Base-by-base conservation (phyloP, 2,113 vertebrate genomes). In the Podilymbus podiceps region DNA sequence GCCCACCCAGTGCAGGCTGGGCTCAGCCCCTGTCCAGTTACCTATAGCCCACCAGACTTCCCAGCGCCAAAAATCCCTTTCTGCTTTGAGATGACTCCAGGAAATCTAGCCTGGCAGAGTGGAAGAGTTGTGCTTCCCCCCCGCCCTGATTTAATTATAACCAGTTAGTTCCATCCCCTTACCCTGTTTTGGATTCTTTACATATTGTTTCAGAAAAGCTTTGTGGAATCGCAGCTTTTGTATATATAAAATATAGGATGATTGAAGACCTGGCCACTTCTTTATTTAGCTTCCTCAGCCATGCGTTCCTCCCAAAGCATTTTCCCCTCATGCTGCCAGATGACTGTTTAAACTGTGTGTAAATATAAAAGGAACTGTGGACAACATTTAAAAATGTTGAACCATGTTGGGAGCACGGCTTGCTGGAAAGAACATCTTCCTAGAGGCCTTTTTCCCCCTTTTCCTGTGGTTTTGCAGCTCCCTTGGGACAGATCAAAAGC, bases 211-310 rank as follows among this genome's bases (percentile, higher is more conserved):
- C 87, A 23, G 93, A 96, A 97, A 95, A 96, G 93, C 89, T 90
- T 67, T 95, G 76, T 93, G 95, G 80, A 77, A 94, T 95, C 53
- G 35, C 79, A 93, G 87, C 56, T 79, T 96, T 96, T 95, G 92
- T 97, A 50, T 92, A 97, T 85, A 93, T 97, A 95, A 97, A 97
- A 96, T 97, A 97, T 97, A 94, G 85, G 79, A 62, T 95, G 95
- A 97, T 93, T 91, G 91, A 97, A 62, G 88, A 95, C 15, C 95
- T 96, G 91, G 78, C 86, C 94, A 74, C 33, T 55, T 87, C 73
- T 96, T 95, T 97, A 96, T 97, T 97, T 96, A 93, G 42, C 85
- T 95, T 91, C 85, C 76, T 85, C 95, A 85, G 93, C 88, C 85
- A 33, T 93, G 88, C 35, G 25, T 96, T 95, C 93, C 81, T 96